Evolutionary conservation across 1,140 invertebrate species (phyloP).

Genomic region (Nasonia longicornis): DNA sequence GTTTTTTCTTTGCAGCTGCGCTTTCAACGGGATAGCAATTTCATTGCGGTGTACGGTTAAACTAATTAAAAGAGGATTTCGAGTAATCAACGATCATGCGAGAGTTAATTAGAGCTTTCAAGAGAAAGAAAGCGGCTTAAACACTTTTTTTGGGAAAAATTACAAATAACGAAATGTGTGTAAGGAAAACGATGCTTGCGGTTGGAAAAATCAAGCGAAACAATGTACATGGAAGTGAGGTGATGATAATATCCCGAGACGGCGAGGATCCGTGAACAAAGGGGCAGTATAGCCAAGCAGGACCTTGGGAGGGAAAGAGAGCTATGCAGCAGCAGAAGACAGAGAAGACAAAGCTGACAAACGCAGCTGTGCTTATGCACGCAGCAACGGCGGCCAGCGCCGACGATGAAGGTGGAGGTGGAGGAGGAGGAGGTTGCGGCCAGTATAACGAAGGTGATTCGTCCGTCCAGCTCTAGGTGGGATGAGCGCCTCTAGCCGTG

Average conservation of each 20-base stretch:
- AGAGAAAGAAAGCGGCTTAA: too few species aligned
- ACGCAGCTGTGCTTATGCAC: conserved; percentile 34
- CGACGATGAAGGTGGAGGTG: neutral
- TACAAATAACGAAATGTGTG: too few species aligned
- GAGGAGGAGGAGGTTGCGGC: conserved; percentile 24
- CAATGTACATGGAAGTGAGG: neutral
- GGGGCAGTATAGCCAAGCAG: neutral
- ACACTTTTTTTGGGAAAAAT: too few species aligned
- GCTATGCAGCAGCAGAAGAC: neutral
- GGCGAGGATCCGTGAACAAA: neutral
- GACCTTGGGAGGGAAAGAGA: neutral
- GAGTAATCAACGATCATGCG: conserved; percentile 26
- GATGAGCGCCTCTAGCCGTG: conserved; percentile 55
- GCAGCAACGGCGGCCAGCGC: neutral
- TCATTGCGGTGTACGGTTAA: conserved; percentile 11
- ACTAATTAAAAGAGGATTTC: conserved; percentile 33
- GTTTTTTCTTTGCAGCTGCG: conserved; percentile 22
- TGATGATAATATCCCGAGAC: neutral
- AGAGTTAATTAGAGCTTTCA: conserved; percentile 13
- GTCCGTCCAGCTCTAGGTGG: conserved; percentile 45
- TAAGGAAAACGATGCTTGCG: neutral
- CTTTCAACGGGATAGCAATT: conserved; percentile 19
- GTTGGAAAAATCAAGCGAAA: neutral
- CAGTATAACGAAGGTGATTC: conserved; percentile 53
- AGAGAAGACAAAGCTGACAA: conserved; percentile 13